phyloP scores from a whole-genome alignment of 2,797 vertebrate species.

The Pseudomugil tenellus region DNA sequence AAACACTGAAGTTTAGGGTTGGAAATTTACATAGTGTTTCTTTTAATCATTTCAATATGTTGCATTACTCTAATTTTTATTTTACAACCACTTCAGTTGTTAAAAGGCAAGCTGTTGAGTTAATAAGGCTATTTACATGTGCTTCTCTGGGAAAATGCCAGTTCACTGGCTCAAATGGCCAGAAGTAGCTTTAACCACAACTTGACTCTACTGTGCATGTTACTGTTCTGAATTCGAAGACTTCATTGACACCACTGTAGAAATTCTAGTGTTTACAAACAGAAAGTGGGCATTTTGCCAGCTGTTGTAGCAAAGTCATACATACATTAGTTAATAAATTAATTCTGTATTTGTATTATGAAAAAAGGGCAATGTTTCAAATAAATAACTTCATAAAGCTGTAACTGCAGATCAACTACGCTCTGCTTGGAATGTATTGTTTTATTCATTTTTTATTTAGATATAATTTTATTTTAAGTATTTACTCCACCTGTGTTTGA shows the following conservation, averaged over 20 bases:
- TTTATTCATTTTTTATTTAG: background rate
- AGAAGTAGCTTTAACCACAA: background rate
- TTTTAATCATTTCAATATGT: too few relatives aligned
- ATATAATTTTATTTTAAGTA: background rate
- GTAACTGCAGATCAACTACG: background rate
- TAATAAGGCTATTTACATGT: background rate
- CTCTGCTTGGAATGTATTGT: background rate
- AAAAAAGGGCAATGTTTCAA: background rate
- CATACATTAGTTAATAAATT: background rate
- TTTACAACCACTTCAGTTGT: background rate
- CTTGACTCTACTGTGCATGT: background rate
- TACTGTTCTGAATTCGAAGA: background rate
- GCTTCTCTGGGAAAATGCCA: background rate
- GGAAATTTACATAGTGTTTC: background rate
- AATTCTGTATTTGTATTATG: background rate
- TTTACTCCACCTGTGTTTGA: background rate
- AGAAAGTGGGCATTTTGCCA: background rate
- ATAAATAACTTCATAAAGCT: background rate
- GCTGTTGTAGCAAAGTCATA: background rate
- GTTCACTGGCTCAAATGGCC: background rate
- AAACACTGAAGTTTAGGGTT: background rate
- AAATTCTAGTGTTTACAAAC: background rate
- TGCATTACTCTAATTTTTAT: too few relatives aligned
- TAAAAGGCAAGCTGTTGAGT: background rate
- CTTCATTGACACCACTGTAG: background rate